phyloP scores from a whole-genome alignment of 1,140 invertebrate species.

The Olivierus martensii region DNA sequence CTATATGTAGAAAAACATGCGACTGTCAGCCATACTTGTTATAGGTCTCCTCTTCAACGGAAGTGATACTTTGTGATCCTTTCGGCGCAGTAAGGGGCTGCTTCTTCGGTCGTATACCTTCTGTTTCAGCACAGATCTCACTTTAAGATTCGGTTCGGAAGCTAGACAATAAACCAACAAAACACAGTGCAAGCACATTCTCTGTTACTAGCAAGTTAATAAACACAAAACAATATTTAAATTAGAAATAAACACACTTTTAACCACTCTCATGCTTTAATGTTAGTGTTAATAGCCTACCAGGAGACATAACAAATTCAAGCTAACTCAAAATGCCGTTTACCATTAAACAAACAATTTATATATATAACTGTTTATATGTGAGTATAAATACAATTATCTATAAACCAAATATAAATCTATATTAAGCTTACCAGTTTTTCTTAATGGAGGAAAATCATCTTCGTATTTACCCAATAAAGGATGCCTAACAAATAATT shows the following conservation, averaged over 20 bases:
- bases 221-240: no score
- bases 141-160: slow-evolving; percentile 94
- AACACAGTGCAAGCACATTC: neutral
- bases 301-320: no score
- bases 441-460: slow-evolving; percentile 73
- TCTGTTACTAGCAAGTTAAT: neutral
- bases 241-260: no score
- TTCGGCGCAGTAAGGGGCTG: slow-evolving; percentile 70
- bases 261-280: no score
- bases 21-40: slow-evolving; percentile 47
- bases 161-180: slow-evolving; percentile 42
- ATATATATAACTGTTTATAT: no score
- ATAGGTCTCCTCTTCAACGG: slow-evolving; percentile 59
- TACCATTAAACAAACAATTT: no score
- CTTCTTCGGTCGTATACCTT: slow-evolving; percentile 74
- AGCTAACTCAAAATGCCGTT: no score
- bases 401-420: no score
- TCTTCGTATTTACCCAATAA: slow-evolving; percentile 52
- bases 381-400: no score
- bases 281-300: no score
- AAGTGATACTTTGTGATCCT: slow-evolving; percentile 51
- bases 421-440: slow-evolving; percentile 58
- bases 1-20: slow-evolving; percentile 1
- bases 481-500: slow-evolving; percentile 23
- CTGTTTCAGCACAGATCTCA: slow-evolving; percentile 73